phyloP scores from a whole-genome alignment of 2,888 invertebrate species.

The Cistogaster globosa region DNA sequence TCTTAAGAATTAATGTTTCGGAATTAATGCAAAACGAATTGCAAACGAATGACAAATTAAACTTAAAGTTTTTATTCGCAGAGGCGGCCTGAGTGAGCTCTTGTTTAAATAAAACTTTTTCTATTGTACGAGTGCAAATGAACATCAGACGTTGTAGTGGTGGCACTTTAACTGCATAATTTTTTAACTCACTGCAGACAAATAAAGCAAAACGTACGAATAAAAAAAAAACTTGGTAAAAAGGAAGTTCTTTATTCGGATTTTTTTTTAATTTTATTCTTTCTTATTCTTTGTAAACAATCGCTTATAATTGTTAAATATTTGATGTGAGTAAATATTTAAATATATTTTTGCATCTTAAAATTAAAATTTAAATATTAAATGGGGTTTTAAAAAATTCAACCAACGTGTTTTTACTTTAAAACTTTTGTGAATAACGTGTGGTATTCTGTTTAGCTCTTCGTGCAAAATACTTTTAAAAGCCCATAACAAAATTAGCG shows the following conservation, averaged over 20 bases:
- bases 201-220: background rate
- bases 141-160: slow-evolving; percentile 36
- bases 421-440: no score
- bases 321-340: slow-evolving; percentile 43
- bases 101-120: slow-evolving; percentile 12
- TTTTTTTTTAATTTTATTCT: background rate
- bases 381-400: background rate
- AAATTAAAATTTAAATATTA: slow-evolving; percentile 25
- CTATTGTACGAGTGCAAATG: slow-evolving; percentile 29
- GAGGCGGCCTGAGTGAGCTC: slow-evolving; percentile 7
- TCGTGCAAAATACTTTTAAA: no score
- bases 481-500: no score
- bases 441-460: no score
- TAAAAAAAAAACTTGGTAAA: slow-evolving; percentile 19
- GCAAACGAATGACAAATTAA: slow-evolving; percentile 22
- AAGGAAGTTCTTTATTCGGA: slow-evolving; percentile 46
- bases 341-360: slow-evolving; percentile 8
- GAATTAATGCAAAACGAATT: slow-evolving; percentile 42
- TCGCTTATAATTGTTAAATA: slow-evolving; percentile 44
- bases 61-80: slow-evolving; percentile 12
- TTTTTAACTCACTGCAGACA: slow-evolving; percentile 52
- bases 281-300: slow-evolving; percentile 30
- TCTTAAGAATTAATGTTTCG: slow-evolving; percentile 57
- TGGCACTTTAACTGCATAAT: slow-evolving; percentile 37
- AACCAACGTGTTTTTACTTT: no score